A percentile compares a stretch with the other conserved stretches of the same genome.
Evolutionary conservation across 2,888 invertebrate species (phyloP).

Genomic region (Hirudinaria manillensis): DNA sequence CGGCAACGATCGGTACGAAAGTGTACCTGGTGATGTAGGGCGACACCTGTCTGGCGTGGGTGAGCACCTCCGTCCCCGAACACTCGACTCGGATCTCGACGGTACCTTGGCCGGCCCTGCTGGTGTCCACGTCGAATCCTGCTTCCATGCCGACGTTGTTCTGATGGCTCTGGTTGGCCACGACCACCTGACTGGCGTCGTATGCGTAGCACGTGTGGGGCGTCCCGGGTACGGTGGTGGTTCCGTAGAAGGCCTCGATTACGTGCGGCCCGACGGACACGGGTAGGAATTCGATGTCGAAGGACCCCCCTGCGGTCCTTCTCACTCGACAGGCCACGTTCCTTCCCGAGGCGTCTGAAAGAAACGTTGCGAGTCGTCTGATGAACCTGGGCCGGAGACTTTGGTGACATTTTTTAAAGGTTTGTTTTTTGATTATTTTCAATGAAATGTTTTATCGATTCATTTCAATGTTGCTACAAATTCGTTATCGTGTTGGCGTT

Average conservation of each 20-base stretch:
- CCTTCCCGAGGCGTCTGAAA: constrained; percentile 1
- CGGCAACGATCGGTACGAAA: constrained; percentile 78
- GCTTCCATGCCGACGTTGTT: constrained; percentile 47
- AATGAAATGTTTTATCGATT: no score
- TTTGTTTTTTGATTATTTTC: no score
- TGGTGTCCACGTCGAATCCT: constrained; percentile 69
- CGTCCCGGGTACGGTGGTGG: constrained; percentile 76
- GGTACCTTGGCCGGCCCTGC: constrained; percentile 84
- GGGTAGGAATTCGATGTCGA: constrained; percentile 65
- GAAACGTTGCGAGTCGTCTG: background rate
- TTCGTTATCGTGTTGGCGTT: no score
- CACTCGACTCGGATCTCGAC: constrained; percentile 45
- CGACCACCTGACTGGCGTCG: constrained; percentile 75
- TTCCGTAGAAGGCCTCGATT: constrained; percentile 87
- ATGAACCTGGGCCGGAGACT: background rate
- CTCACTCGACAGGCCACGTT: background rate
- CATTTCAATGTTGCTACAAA: no score
- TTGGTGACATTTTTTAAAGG: background rate
- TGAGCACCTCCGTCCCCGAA: constrained; percentile 72
- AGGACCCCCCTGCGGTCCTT: background rate
- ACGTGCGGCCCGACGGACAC: constrained; percentile 79
- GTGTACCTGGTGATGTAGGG: constrained; percentile 64
- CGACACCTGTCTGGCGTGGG: constrained; percentile 78
- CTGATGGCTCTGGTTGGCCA: constrained; percentile 55
- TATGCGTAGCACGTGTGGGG: constrained; percentile 91